A percentile compares a stretch with the other conserved stretches of the same genome.
Evolutionary conservation across 2,113 vertebrate genomes (phyloP).

Genomic region (Tinamus guttatus): DNA sequence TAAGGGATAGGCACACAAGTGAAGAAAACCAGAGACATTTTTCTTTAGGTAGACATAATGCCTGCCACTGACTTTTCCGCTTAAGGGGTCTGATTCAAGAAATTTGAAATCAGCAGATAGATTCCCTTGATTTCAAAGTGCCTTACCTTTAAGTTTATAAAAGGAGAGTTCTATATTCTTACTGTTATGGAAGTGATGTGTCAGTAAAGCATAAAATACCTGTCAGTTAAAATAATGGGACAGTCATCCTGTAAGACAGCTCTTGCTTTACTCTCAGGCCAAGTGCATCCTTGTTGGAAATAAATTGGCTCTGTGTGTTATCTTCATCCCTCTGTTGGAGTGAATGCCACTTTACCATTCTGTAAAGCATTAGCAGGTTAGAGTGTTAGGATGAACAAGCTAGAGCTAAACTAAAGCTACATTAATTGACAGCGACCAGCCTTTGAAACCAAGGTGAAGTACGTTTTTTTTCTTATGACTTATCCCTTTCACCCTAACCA

Average conservation of each 20-base stretch:
- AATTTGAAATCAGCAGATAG: not conserved
- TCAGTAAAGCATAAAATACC: not conserved
- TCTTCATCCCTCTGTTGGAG: not conserved
- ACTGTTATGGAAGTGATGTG: not conserved
- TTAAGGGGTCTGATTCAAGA: fast-evolving
- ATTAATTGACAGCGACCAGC: not conserved
- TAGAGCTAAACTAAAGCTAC: not conserved
- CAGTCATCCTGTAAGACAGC: not conserved
- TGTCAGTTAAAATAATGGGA: not conserved
- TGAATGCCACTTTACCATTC: not conserved
- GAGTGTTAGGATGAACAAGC: not conserved
- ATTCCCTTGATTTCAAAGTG: not conserved
- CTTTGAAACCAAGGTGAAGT: not conserved
- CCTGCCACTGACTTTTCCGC: not conserved
- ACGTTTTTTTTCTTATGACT: not conserved
- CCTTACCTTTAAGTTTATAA: not conserved
- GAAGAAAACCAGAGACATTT: not conserved
- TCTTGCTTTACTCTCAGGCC: not conserved
- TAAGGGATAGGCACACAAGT: not conserved
- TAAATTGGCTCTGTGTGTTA: not conserved
- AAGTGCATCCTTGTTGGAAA: not conserved
- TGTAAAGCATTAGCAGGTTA: not conserved
- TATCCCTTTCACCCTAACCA: not conserved
- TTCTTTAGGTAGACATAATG: not conserved
- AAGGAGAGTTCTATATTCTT: not conserved